Evolutionary conservation across 2,113 vertebrate species (phyloP), one percentile per base, ranked within the genome.

Genomic region (Dolichallabes microphthalmus): DNA sequence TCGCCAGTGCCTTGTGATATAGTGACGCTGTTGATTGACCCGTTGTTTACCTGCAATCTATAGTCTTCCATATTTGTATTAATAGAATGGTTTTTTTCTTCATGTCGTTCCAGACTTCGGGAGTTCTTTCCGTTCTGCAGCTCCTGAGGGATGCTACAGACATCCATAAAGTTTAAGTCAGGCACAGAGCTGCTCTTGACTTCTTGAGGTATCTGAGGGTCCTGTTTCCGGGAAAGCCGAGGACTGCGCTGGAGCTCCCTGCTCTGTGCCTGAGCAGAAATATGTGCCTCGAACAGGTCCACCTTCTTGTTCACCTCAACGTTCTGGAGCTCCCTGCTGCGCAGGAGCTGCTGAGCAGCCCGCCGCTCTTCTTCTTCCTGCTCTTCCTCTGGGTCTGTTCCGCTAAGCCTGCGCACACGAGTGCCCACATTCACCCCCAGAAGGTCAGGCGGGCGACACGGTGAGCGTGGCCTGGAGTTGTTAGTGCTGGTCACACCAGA

Each of bases 241-340:
- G 97, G 97, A 90, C 96, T 98, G 25, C 93, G 94, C 5, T 95
- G 96, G 0, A 90, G 91, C 77, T 93, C 95, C 55, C 88, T 92
- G 13, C 87, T 95, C 60, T 95, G 95, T 0, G 95, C 96, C 93
- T 96, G 96, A 86, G 93, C 92, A 15, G 94, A 95, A 91, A 99
- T 98, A 86, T 97, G 98, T 0, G 97, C 96, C 92, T 99, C 98
- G 2, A 98, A 98, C 83, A 98, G 94, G 86, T 93, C 96, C 89
- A 98, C 97, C 91, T 96, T 97, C 88, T 97, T 95, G 86, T 93
- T 96, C 90, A 98, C 98, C 93, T 98, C 97, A 58, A 98, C 97
- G 2, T 97, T 96, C 92, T 98, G 97, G 90, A 98, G 92, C 92
- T 98, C 97, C 66, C 89, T 88, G 90, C 92, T 90, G 10, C 94